phyloP scores from a whole-genome alignment of 2,888 invertebrate species.

The Pseudolycoriella hygida region DNA sequence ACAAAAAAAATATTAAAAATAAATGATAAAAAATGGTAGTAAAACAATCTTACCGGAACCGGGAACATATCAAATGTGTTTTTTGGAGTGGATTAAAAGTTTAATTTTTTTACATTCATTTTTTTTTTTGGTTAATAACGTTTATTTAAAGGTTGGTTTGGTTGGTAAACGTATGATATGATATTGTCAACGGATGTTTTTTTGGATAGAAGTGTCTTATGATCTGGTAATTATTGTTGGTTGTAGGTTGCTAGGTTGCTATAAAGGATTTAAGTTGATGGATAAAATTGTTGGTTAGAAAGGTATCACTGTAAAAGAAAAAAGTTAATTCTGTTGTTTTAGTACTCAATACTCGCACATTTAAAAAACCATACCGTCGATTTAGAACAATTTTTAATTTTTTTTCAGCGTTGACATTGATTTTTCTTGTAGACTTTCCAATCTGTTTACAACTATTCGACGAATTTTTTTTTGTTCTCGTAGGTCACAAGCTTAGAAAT shows the following conservation, averaged over 20 bases:
- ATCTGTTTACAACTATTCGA: too few species aligned
- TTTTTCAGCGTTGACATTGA: too few species aligned
- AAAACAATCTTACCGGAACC: constrained; percentile 19
- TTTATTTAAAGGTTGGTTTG: too few species aligned
- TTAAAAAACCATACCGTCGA: too few species aligned
- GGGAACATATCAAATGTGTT: constrained; percentile 16
- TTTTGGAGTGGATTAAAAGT: constrained; percentile 5
- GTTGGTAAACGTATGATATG: not conserved
- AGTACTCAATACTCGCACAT: too few species aligned
- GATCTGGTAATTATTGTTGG: constrained; percentile 27
- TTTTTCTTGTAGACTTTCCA: too few species aligned
- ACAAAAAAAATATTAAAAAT: constrained; percentile 4
- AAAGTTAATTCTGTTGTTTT: too few species aligned
- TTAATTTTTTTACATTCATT: not conserved
- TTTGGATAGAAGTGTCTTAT: not conserved
- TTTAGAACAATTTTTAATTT: too few species aligned
- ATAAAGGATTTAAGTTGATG: constrained; percentile 4
- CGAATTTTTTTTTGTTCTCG: too few species aligned
- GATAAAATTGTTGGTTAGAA: too few species aligned
- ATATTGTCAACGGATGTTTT: not conserved
- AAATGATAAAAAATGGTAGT: constrained; percentile 7
- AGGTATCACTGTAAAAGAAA: too few species aligned
- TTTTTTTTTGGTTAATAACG: not conserved
- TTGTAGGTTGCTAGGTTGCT: constrained; percentile 23
- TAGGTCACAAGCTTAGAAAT: too few species aligned